Evolutionary conservation across 2,888 invertebrate species (phyloP).

Genomic region (Ctena decussata): DNA sequence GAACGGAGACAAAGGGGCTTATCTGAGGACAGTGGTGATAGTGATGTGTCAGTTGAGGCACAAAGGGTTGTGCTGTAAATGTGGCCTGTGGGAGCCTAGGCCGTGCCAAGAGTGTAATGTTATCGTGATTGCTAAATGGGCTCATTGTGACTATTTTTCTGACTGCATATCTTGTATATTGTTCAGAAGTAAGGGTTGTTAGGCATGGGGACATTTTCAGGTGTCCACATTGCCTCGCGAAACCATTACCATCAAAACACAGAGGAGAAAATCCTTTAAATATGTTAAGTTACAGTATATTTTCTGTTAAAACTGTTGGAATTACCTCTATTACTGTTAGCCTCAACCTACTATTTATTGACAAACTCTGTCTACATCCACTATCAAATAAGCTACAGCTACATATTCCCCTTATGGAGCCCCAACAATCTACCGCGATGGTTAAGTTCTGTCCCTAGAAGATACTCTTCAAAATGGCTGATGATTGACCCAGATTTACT

Average conservation of each 20-base stretch:
- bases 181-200: background rate
- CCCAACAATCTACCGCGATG: background rate
- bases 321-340: too few relatives aligned
- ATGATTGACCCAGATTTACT: background rate
- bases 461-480: background rate
- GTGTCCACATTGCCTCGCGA: constrained; percentile 1
- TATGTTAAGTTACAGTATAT: background rate
- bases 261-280: background rate
- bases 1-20: background rate
- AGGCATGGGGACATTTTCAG: constrained; percentile 12
- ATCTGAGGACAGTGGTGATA: background rate
- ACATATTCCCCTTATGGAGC: background rate
- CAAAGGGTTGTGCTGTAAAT: constrained; percentile 6
- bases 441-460: background rate
- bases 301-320: background rate
- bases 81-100: background rate
- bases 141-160: constrained; percentile 10
- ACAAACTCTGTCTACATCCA: too few relatives aligned
- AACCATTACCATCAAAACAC: background rate
- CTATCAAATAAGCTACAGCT: too few relatives aligned
- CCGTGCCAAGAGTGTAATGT: background rate
- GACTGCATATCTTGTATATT: constrained; percentile 13
- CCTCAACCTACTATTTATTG: too few relatives aligned
- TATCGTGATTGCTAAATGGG: constrained; percentile 1
- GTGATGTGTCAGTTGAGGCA: background rate